A percentile compares a stretch with the other conserved stretches of the same genome.
phyloP scores from a whole-genome alignment of 1,140 invertebrate species.

The Aradophagus sp. region DNA sequence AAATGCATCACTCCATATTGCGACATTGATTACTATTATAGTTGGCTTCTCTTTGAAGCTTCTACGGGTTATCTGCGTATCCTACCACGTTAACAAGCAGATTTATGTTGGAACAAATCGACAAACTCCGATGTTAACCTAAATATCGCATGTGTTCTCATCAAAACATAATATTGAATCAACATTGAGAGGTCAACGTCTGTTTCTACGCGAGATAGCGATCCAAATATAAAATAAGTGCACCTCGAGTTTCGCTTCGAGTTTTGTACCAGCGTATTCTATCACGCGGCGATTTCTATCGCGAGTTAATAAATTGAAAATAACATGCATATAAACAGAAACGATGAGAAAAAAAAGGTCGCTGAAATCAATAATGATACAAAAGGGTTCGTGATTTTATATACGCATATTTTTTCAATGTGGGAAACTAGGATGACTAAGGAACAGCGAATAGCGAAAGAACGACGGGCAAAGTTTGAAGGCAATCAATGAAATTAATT shows the following conservation, averaged over 20 bases:
- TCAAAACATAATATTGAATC: conserved; percentile 50
- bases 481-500: too few relatives aligned
- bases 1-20: conserved; percentile 35
- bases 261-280: conserved; percentile 7
- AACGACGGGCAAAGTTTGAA: too few relatives aligned
- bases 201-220: conserved; percentile 29
- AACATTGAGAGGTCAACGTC: conserved; percentile 36
- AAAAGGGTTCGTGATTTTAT: too few relatives aligned
- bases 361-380: too few relatives aligned
- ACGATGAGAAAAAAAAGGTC: neutral
- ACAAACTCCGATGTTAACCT: conserved; percentile 46
- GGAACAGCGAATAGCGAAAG: too few relatives aligned
- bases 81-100: conserved; percentile 36
- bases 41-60: conserved; percentile 44
- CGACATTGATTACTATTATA: conserved; percentile 49
- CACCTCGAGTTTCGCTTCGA: neutral
- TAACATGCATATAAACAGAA: neutral
- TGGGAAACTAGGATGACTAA: too few relatives aligned
- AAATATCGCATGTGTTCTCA: conserved; percentile 49
- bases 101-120: conserved; percentile 48
- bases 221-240: conserved; percentile 38
- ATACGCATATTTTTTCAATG: too few relatives aligned
- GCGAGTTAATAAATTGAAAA: too few relatives aligned
- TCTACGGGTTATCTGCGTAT: conserved; percentile 34
- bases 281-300: too few relatives aligned